Evolutionary conservation across 2,113 vertebrate genomes (phyloP), one percentile per base, ranked within the genome.

Genomic region (Mastomys natalensis): DNA sequence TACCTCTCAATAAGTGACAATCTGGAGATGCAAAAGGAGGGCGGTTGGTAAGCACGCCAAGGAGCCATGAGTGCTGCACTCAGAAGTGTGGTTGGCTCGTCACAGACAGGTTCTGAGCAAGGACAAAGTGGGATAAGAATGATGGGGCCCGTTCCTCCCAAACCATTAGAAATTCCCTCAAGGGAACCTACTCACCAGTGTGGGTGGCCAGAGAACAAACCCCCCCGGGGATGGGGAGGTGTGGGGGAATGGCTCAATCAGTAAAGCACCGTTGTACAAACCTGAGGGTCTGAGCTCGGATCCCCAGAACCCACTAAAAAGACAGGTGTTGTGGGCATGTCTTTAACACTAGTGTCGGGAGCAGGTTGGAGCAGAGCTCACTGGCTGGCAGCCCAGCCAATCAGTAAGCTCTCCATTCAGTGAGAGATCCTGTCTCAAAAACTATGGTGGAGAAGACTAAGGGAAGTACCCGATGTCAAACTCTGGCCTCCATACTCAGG

Each of bases 1-100:
- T 1, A 1, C 21, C 4, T 87, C 87, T 81, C 51, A 97, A 7
- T 97, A 95, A 95, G 37, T 96, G 87, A 48, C 97, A 97, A 10
- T 97, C 98, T 98, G 1, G 64, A 90, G 93, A 73, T 5, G 3
- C 0, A 73, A 70, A n/a, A 0, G 0, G 0, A 40, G 34, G 51
- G 37, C 0, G 8, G n/a, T 10, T 0, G 34, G 43, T 96, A 12
- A 90, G 17, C 0, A 17, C 16, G 4, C 24, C 45, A 7, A 48
- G 31, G 40, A 37, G 37, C 11, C 1, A 0, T 0, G 2, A 4
- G 43, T 4, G 34, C 62, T 8, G 9, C 0, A 3, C 93, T 60
- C 16, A 2, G 26, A 17, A 82, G 22, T 43, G 22, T 10, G 87
- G 11, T 0, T 48, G 29, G 10, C 2, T 21, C 22, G 0, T 1